Percentiles rank a stretch among this genome's conserved stretches.
Evolutionary conservation across 1,140 invertebrate species (phyloP).

Genomic region (Colletes gigas): DNA sequence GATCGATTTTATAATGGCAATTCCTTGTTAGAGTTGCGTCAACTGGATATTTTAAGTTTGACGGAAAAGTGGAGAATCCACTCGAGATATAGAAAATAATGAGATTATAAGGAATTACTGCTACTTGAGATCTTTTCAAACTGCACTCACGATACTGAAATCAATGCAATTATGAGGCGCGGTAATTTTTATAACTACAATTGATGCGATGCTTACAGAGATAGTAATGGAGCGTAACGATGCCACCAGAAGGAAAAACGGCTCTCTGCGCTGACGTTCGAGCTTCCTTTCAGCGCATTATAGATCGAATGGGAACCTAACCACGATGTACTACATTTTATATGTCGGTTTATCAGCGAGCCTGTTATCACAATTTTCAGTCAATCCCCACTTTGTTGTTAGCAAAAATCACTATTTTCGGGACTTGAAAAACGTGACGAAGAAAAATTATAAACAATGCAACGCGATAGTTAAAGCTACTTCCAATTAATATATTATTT

Average conservation of each 20-base stretch:
- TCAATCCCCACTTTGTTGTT: constrained; percentile 23
- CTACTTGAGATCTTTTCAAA: neutral
- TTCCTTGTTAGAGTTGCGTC: no score
- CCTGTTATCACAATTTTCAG: constrained; percentile 57
- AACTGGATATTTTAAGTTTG: neutral
- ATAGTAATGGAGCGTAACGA: constrained; percentile 59
- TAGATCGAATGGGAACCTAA: constrained; percentile 53
- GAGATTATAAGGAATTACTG: neutral
- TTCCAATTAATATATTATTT: no score
- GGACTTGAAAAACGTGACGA: neutral
- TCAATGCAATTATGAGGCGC: neutral
- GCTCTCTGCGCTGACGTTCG: constrained; percentile 16
- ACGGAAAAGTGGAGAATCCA: neutral
- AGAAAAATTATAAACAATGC: neutral
- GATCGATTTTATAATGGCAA: no score
- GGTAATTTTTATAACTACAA: constrained; percentile 4
- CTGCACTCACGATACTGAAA: no score
- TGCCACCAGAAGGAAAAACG: constrained; percentile 46
- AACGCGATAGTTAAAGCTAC: no score
- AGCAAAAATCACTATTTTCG: neutral
- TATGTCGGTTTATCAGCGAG: constrained; percentile 70
- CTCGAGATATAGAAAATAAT: no score
- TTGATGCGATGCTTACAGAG: constrained; percentile 57
- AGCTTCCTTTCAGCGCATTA: constrained; percentile 47
- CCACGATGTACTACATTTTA: constrained; percentile 63